Evolutionary conservation across 2,888 invertebrate genomes (phyloP), one percentile per base, ranked within the genome.

Genomic region (Oscheius sp.): DNA sequence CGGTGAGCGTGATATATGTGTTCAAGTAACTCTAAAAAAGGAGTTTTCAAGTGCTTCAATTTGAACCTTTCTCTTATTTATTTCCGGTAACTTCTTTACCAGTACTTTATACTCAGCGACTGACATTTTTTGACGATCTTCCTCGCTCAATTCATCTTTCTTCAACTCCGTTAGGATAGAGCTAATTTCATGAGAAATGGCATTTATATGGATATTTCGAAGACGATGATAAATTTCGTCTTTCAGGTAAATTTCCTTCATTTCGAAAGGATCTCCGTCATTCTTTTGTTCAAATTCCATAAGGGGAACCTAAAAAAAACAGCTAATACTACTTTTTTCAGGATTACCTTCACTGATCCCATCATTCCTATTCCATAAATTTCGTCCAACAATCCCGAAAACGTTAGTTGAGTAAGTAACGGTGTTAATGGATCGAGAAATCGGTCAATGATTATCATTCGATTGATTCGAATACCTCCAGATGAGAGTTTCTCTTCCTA

Each of bases 391-490:
- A 98, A 90, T 2, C 97, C 98, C 87, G 96, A 96, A 83, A 97
- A 98, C 0, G 97, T 97, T 36, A 96, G 90, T 85, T 97, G 98
- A 0, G 95, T 95, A 0, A 93, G 91, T 82, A 98, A 89, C 0
- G 95, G 93, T 51, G 94, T 93, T 54, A 97, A 90, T 63, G 95
- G 90, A 89, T 99, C 98, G 2, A 95, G 90, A 47, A 92, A 91
- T 28, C 98, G 90, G 87, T 99, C 98, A 1, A 98, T 88, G 50
- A 98, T 88, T 6, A 98, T 89, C 2, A 67, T 14, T 36, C 67
- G 44, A 33, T 67, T 67, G 45, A 67, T 17, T 26, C 59, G 59
- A 12, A 67, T 26, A n/a, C 59, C 59, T 44, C 59, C 59, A 30
- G 41, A 41, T 26, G 59, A 59, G 24, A 44, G 59, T 9, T n/a